Conservation (phyloP, 2,888 invertebrate species). For the Lordiphosa fenestrarum region DNA sequence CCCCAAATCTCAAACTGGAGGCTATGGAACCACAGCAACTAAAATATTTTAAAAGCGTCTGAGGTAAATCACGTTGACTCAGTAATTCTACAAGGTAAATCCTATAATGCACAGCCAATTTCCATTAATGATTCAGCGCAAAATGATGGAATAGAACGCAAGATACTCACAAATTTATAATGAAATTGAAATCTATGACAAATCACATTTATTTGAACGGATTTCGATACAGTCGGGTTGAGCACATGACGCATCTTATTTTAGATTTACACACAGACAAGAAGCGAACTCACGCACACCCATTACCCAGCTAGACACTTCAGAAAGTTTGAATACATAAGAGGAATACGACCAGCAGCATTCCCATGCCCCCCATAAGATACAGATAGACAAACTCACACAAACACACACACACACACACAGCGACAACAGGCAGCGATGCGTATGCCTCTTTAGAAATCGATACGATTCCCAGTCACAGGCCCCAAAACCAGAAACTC, state of each 20-base stretch:
- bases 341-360: constrained; percentile 29
- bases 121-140: not conserved
- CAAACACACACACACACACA: constrained; percentile 11
- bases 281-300: not conserved
- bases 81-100: too few relatives aligned
- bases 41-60: too few relatives aligned
- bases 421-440: constrained; percentile 42
- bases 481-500: constrained; percentile 58
- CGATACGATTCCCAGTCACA: constrained; percentile 56
- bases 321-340: constrained; percentile 45
- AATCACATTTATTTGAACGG: not conserved
- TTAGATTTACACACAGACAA: not conserved
- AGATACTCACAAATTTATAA: constrained; percentile 1
- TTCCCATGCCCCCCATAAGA: constrained; percentile 24
- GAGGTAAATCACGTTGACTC: too few relatives aligned
- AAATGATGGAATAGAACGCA: not conserved
- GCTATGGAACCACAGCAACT: too few relatives aligned
- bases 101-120: too few relatives aligned
- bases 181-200: constrained; percentile 4
- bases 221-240: not conserved
- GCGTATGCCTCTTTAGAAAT: constrained; percentile 67
- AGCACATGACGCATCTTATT: constrained; percentile 6
- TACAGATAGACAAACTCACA: constrained; percentile 6
- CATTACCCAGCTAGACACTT: constrained; percentile 34
- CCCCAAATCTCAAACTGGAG: too few relatives aligned